Evolutionary conservation across 2,888 invertebrate genomes (phyloP), one percentile per base, ranked within the genome.

Genomic region (Pemphredon lugubris): DNA sequence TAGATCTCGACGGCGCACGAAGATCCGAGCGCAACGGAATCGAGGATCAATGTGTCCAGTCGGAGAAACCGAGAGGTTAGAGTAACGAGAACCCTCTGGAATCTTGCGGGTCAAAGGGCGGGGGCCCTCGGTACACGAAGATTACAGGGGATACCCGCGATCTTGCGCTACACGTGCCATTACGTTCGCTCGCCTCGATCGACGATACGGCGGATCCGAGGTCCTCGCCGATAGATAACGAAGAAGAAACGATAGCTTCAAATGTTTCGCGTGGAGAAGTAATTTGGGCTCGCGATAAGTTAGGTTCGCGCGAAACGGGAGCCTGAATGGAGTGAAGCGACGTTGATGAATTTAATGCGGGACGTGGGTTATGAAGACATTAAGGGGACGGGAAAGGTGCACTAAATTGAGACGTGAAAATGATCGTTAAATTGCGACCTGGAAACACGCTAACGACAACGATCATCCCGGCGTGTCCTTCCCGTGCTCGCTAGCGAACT

Each of bases 401-500:
- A 66, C 63, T 45, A 60, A 71, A 75, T 70, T 63, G 63, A 53
- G 51, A 67, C 68, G 77, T 50, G 77, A 68, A 74, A 77, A 77
- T 58, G 66, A 77, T 64, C 60, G 60, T 77, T 66, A 72, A 78
- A 69, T 70, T 70, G 59, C 61, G 64, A 42, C 48, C 64, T 42
- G 67, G 69, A 66, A 67, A 50, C 67, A 54, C 69, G 74, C 59
- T 79, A 79, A 79, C 79, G 77, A 79, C 69, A 45, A 47, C 40
- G 58, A 60, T 63, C 59, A 47, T 30, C 21, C 40, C 47, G 7
- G 20, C 16, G 53, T 54, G 58, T 68, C 58, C 74, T 53, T 20
- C 34, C 42, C 5, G 40, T 16, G 37, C 3, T 14, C 42, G 13
- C 32, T 14, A 14, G 16, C n/a, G 50, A 63, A 66, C 55, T 65